Evolutionary conservation across 2,113 vertebrate species (phyloP).

Genomic region (Tragelaphus scriptus): DNA sequence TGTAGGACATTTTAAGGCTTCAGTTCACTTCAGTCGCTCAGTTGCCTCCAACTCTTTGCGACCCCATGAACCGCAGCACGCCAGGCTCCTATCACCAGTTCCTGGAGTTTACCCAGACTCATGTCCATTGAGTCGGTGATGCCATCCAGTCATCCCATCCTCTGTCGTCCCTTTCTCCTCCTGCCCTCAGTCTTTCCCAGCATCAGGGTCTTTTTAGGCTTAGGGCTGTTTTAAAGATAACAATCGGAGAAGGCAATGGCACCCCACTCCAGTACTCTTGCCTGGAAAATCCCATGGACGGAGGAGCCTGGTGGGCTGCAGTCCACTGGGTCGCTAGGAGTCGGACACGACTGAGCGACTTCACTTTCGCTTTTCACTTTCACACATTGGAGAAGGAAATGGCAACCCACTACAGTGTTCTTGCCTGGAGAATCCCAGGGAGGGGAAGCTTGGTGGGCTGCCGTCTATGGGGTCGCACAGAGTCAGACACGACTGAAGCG

Average conservation of each 20-base stretch:
- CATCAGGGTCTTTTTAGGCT: neutral
- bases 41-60: neutral
- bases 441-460: no score
- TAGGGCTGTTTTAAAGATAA: neutral
- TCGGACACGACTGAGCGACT: no score
- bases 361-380: no score
- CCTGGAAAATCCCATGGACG: no score
- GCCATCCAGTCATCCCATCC: neutral
- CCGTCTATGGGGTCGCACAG: no score
- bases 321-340: no score
- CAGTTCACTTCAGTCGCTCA: neutral
- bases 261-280: no score
- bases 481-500: no score
- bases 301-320: no score
- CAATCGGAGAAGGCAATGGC: neutral
- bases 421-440: no score
- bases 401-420: no score
- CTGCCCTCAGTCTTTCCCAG: neutral
- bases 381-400: no score
- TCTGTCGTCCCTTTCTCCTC: neutral
- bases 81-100: neutral
- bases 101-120: neutral
- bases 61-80: neutral
- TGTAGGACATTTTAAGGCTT: neutral
- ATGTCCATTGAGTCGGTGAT: neutral